Percentiles rank a stretch among this genome's conserved stretches.
These are phyloP conservation scores for Heliconius melpomene DNA, from an alignment of 1,140 invertebrate genomes.

Conservation along the genomic window DNA sequence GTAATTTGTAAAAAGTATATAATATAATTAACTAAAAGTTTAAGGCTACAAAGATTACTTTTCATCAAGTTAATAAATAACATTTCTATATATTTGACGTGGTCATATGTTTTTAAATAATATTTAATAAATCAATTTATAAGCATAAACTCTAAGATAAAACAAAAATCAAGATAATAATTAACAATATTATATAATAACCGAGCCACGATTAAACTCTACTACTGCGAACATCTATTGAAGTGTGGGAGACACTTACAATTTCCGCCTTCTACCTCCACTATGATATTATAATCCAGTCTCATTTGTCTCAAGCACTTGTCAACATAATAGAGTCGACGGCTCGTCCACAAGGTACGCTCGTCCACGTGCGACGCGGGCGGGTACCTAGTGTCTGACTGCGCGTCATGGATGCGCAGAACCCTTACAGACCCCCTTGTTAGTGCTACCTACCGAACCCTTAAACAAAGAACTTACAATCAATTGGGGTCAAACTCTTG, in stretches of 20 bases:
- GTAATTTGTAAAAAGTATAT: background rate
- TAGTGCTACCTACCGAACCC: constrained; percentile 62
- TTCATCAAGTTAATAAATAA: background rate
- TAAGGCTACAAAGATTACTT: background rate
- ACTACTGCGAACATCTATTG: background rate
- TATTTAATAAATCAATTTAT: no score
- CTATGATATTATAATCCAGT: constrained; percentile 48
- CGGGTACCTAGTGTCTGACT: constrained; percentile 64
- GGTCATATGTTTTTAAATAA: background rate
- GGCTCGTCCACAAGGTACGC: constrained; percentile 51
- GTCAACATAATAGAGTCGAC: constrained; percentile 65
- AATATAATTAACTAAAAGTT: background rate
- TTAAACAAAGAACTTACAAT: constrained; percentile 74
- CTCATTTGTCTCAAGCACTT: constrained; percentile 60
- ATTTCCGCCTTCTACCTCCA: constrained; percentile 38
- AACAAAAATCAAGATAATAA: background rate
- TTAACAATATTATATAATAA: constrained; percentile 11
- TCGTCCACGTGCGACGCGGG: constrained; percentile 69
- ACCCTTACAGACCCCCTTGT: constrained; percentile 66
- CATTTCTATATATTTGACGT: background rate
- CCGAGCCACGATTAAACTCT: background rate
- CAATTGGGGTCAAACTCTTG: constrained; percentile 58
- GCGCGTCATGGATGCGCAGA: constrained; percentile 71
- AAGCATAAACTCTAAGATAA: no score
- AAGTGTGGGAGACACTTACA: constrained; percentile 35